A percentile compares a stretch with the other conserved stretches of the same genome.
These are phyloP conservation scores for Invenusta paracnida DNA, from an alignment of 2,888 invertebrate species.

Conservation along the genomic window DNA sequence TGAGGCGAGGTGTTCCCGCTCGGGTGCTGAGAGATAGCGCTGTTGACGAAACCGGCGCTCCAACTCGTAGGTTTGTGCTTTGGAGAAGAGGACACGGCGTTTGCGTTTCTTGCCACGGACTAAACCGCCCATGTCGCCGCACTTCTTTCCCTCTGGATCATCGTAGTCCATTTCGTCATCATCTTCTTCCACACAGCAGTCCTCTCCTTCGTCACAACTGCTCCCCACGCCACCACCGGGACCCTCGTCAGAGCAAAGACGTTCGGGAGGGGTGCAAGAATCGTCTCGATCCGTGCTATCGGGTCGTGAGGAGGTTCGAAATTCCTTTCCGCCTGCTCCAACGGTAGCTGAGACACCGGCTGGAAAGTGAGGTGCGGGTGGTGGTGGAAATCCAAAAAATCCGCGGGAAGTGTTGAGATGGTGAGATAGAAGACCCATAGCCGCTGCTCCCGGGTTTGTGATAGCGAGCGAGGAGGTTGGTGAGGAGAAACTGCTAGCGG, in stretches of 20 bases:
- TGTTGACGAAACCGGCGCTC: conserved; percentile 94
- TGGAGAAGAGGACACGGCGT: conserved; percentile 89
- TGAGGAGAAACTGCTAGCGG: neutral
- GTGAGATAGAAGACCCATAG: neutral
- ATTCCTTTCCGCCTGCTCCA: neutral
- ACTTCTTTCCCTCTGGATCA: conserved; percentile 12
- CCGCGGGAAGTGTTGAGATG: neutral
- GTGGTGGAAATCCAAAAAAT: neutral
- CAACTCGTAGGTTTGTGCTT: conserved; percentile 94
- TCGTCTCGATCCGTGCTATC: neutral
- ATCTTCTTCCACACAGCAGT: neutral
- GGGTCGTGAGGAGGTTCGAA: neutral
- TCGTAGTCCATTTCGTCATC: conserved; percentile 31
- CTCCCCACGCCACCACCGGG: neutral
- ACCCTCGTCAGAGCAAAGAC: neutral
- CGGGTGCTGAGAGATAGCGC: conserved; percentile 92
- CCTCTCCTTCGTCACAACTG: neutral
- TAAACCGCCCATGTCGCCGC: neutral
- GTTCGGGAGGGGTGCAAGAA: neutral
- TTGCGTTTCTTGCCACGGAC: conserved; percentile 66
- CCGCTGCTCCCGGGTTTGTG: no score
- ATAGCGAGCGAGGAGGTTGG: neutral
- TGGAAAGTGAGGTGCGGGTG: neutral
- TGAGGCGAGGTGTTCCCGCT: conserved; percentile 89
- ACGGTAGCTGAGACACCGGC: neutral